Percentiles rank a stretch among this genome's conserved stretches.
phyloP scores from a whole-genome alignment of 23 tunicate genomes.

The Oikopleura albicans region DNA sequence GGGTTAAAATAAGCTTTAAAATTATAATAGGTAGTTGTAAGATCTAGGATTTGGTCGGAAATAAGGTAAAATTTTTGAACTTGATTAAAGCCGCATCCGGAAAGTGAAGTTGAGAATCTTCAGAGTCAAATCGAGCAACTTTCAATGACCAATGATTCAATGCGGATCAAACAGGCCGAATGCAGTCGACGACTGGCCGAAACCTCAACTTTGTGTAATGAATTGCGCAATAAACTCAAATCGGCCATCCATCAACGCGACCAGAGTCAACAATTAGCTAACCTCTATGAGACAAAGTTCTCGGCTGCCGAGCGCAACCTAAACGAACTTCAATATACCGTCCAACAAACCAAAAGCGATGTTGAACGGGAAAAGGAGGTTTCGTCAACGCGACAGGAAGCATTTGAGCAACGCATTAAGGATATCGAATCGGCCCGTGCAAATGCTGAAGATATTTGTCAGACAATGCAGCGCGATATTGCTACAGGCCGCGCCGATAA shows the following conservation, averaged over 20 bases:
- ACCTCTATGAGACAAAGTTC: neutral
- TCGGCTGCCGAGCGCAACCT: neutral
- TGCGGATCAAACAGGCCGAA: neutral
- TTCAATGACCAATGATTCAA: neutral
- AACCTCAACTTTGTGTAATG: neutral
- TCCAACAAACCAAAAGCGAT: neutral
- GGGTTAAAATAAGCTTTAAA: no score
- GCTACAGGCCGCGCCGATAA: neutral
- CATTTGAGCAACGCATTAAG: neutral
- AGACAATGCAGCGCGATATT: neutral
- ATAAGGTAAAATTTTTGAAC: no score
- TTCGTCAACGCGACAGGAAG: neutral
- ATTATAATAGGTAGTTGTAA: no score
- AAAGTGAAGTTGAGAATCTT: neutral
- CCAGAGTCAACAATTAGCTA: neutral
- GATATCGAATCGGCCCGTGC: neutral
- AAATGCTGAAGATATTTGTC: neutral
- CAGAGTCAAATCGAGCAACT: neutral
- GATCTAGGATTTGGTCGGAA: no score
- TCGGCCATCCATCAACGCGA: neutral
- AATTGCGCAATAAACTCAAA: neutral
- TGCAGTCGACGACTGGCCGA: neutral
- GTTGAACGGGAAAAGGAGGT: neutral
- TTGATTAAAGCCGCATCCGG: conserved; percentile 12
- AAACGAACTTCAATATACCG: neutral